These are phyloP conservation scores for Micrasema longulum DNA, from an alignment of 1,140 invertebrate species.

Conservation along the genomic window DNA sequence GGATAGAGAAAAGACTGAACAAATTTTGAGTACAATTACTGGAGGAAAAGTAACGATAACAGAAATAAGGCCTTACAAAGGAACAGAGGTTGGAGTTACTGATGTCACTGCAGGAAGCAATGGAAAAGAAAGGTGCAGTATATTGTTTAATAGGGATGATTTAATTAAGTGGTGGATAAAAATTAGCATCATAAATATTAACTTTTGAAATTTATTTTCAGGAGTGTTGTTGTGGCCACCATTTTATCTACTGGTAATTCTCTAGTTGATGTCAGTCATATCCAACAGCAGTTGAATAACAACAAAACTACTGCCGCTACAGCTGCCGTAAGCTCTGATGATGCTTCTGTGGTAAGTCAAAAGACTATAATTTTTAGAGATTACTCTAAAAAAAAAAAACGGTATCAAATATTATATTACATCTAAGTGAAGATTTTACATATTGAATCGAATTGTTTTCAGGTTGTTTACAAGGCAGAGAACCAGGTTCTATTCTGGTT, in stretches of 20 bases:
- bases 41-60: constrained; percentile 81
- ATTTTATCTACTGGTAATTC: constrained; percentile 77
- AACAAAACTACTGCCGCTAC: constrained; percentile 63
- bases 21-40: constrained; percentile 79
- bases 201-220: constrained; percentile 57
- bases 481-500: constrained; percentile 81
- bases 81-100: constrained; percentile 63
- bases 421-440: too few relatives aligned
- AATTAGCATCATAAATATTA: too few relatives aligned
- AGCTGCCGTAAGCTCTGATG: constrained; percentile 53
- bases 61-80: constrained; percentile 77
- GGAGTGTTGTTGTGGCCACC: constrained; percentile 81
- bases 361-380: background rate
- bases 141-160: too few relatives aligned
- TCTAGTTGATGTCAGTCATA: constrained; percentile 76
- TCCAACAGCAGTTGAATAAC: constrained; percentile 72
- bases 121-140: constrained; percentile 57
- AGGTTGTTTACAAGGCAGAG: constrained; percentile 78
- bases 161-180: too few relatives aligned
- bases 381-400: too few relatives aligned
- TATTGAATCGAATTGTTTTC: too few relatives aligned
- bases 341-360: constrained; percentile 51
- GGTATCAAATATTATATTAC: too few relatives aligned
- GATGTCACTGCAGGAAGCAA: constrained; percentile 62
- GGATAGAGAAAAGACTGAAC: constrained; percentile 77